These are phyloP conservation scores for Drosophila ironensis DNA, from an alignment of 1,140 invertebrate species.

Conservation along the genomic window DNA sequence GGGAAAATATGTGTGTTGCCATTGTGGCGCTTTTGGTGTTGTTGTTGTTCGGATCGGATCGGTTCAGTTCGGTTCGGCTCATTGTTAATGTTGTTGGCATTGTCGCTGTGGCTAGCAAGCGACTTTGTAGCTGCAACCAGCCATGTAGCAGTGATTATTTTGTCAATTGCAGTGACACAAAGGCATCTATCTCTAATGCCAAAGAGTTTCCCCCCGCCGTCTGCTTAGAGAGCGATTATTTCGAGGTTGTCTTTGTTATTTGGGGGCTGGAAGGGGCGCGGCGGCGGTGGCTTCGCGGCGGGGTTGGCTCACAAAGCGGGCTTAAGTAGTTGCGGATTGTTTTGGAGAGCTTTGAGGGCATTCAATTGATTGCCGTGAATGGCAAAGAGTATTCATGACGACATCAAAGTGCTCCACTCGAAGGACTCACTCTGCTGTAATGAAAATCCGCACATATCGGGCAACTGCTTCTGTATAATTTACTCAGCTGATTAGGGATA, in stretches of 20 bases:
- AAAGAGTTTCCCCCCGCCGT: neutral
- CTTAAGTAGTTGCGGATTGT: constrained; percentile 68
- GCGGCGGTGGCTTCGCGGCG: neutral
- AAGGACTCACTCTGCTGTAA: constrained; percentile 16
- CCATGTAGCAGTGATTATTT: constrained; percentile 77
- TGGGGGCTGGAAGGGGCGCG: neutral
- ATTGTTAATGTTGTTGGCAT: too few species aligned
- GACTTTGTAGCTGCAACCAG: constrained; percentile 46
- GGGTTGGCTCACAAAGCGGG: constrained; percentile 34
- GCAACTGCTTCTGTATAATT: constrained; percentile 31
- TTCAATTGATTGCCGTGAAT: constrained; percentile 57
- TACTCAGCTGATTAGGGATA: constrained; percentile 64
- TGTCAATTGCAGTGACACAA: constrained; percentile 80
- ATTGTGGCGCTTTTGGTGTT: constrained; percentile 26
- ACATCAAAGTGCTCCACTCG: constrained; percentile 40
- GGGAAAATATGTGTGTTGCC: constrained; percentile 73
- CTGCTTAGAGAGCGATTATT: constrained; percentile 55
- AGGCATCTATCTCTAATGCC: constrained; percentile 78
- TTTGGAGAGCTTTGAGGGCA: constrained; percentile 41
- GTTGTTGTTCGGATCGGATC: too few species aligned
- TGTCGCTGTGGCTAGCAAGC: constrained; percentile 41
- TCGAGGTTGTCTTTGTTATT: constrained; percentile 61
- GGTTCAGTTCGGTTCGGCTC: too few species aligned
- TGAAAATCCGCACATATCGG: neutral
- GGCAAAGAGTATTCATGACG: constrained; percentile 31